A percentile compares a stretch with the other conserved stretches of the same genome.
These are phyloP conservation scores for Synanthedon vespiformis DNA, from an alignment of 2,888 invertebrate genomes.

Conservation along the genomic window DNA sequence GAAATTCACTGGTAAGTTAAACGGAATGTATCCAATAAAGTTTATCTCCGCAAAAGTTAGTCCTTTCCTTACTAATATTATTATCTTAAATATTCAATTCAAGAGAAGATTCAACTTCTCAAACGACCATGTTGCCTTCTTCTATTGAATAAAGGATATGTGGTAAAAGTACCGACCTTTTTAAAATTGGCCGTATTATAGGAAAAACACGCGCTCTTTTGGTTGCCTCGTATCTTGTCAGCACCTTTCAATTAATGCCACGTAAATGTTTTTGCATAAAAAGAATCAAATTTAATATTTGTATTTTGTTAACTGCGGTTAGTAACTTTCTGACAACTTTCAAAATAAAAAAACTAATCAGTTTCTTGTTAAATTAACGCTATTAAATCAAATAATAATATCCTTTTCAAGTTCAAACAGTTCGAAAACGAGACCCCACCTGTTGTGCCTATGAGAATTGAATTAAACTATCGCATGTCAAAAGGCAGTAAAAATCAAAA, in stretches of 20 bases:
- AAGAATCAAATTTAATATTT: constrained; percentile 12
- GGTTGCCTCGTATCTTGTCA: constrained; percentile 46
- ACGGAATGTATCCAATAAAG: too few species aligned
- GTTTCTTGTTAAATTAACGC: neutral
- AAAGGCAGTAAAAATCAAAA: constrained; percentile 47
- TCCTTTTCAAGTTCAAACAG: neutral
- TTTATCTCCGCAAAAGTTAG: too few species aligned
- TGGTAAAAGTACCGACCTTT: constrained; percentile 16
- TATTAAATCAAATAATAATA: neutral
- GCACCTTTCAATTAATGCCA: constrained; percentile 44
- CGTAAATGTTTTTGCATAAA: constrained; percentile 27
- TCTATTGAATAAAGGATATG: constrained; percentile 9
- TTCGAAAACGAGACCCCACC: constrained; percentile 17
- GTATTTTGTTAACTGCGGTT: too few species aligned
- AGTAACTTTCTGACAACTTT: neutral
- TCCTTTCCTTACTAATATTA: too few species aligned
- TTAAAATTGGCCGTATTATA: constrained; percentile 48
- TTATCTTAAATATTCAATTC: too few species aligned
- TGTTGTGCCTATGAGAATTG: constrained; percentile 45
- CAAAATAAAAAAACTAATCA: neutral
- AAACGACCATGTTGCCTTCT: neutral
- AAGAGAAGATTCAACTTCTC: neutral
- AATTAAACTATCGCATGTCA: constrained; percentile 64
- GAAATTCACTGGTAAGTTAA: too few species aligned
- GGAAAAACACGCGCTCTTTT: constrained; percentile 51